phyloP scores from a whole-genome alignment of 2,113 vertebrate genomes.

The Sciurus niger region DNA sequence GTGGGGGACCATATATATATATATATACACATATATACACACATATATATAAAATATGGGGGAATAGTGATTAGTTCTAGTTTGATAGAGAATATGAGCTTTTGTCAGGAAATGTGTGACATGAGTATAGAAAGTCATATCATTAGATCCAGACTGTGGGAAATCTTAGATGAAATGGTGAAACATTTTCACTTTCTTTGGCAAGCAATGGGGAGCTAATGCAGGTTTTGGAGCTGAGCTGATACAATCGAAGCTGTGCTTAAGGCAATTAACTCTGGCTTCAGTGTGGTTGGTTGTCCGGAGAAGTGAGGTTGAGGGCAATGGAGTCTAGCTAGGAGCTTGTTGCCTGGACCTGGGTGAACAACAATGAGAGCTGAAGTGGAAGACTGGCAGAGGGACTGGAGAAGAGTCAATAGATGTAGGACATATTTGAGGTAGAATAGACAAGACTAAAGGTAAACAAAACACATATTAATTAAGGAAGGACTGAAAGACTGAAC shows the following conservation, averaged over 20 bases:
- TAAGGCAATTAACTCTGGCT: neutral
- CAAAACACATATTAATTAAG: neutral
- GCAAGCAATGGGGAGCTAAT: neutral
- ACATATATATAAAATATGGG: neutral
- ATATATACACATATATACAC: too few species aligned
- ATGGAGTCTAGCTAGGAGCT: neutral
- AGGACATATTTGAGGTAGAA: neutral
- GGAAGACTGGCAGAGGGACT: neutral
- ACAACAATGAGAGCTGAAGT: neutral
- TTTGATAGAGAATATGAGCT: neutral
- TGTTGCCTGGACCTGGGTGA: neutral
- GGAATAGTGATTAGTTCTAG: neutral
- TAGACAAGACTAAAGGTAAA: neutral
- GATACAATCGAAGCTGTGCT: neutral
- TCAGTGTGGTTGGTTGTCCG: neutral
- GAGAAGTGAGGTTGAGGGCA: neutral
- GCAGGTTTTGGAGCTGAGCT: neutral
- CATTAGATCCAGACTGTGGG: neutral
- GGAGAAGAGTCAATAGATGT: neutral
- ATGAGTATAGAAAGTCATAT: neutral
- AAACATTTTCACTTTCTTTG: neutral
- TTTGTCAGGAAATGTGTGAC: neutral
- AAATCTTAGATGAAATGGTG: neutral
- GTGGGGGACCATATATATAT: neutral
- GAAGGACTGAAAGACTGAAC: neutral